phyloP scores from a whole-genome alignment of 2,888 invertebrate genomes.

The Entomobrya multifasciata region DNA sequence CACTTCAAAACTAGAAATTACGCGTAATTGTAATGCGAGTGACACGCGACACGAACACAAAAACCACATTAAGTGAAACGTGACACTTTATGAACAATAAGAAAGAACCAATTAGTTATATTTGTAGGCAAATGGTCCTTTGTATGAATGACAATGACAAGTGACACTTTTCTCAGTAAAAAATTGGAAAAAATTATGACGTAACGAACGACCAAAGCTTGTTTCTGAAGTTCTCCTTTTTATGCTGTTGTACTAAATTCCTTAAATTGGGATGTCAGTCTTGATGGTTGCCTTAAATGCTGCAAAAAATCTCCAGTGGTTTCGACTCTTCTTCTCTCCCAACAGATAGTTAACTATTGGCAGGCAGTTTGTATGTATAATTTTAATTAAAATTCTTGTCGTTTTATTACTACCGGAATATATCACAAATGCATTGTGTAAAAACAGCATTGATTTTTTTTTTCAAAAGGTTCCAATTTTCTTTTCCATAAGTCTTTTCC shows the following conservation, averaged over 20 bases:
- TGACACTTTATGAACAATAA: slow-evolving; percentile 32
- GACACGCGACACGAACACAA: slow-evolving; percentile 47
- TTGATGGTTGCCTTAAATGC: slow-evolving; percentile 17
- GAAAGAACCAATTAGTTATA: slow-evolving; percentile 19
- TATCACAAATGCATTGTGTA: slow-evolving; percentile 18
- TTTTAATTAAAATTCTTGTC: too few relatives aligned
- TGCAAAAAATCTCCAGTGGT: not conserved
- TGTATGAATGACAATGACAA: slow-evolving; percentile 8
- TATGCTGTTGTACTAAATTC: not conserved
- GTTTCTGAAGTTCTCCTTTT: too few relatives aligned
- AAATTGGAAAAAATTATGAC: not conserved
- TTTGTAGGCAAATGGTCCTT: not conserved
- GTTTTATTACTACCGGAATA: not conserved
- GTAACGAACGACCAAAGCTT: too few relatives aligned
- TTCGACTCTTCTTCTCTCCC: too few relatives aligned
- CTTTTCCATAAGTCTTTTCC: slow-evolving; percentile 1
- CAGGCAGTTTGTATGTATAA: too few relatives aligned
- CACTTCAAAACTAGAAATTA: slow-evolving; percentile 42
- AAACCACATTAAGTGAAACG: slow-evolving; percentile 49
- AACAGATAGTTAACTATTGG: too few relatives aligned
- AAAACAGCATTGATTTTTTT: slow-evolving; percentile 12
- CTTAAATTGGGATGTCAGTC: slow-evolving; percentile 13
- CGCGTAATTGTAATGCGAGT: not conserved
- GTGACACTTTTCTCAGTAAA: slow-evolving; percentile 23
- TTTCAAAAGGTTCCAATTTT: not conserved